Evolutionary conservation across 2,113 vertebrate species (phyloP), one percentile per base, ranked within the genome.

Genomic region (Sula dactylatra): DNA sequence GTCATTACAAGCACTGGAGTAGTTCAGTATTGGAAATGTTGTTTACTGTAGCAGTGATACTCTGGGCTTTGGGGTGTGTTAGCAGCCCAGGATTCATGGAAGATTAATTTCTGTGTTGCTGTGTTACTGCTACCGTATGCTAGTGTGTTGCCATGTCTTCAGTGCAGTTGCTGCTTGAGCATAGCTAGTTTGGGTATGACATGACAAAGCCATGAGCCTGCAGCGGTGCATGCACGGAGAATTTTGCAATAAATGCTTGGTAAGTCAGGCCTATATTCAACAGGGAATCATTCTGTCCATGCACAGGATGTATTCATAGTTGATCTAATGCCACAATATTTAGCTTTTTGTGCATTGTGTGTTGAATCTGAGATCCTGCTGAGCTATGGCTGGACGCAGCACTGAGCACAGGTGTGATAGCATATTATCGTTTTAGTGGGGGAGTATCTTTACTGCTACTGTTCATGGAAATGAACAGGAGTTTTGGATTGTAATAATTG

Each of bases 251-350:
- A 19, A 31, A 31, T 24, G 21, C 42, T 36, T 21, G 47, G 20
- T 8, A 21, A 17, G 55, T 44, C 14, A 13, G 61, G 19, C 21
- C 36, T n/a, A 1, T 32, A 4, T 17, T 36, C 27, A 7, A 0
- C 0, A 6, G 11, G 24, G 29, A 52, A 3, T 65, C 3, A 0
- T 61, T 71, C 14, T 31, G 10, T 36, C 45, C 40, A 32, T 55
- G 65, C 40, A 27, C 17, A 0, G 5, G 7, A 5, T 56, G 17
- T 26, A 1, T 6, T 47, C 69, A 1, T 5, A 19, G 31, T 6
- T 3, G 0, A 9, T 6, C 22, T 17, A 3, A 4, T 38, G 40
- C 55, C 55, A 5, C 25, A 4, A 0, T 0, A 4, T 4, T 4
- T 73, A 40, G 3, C 19, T 38, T n/a, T 58, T 12, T 32, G 61